Evolutionary conservation across 2,888 invertebrate species (phyloP).

Genomic region (Synanthedon tipuliformis): DNA sequence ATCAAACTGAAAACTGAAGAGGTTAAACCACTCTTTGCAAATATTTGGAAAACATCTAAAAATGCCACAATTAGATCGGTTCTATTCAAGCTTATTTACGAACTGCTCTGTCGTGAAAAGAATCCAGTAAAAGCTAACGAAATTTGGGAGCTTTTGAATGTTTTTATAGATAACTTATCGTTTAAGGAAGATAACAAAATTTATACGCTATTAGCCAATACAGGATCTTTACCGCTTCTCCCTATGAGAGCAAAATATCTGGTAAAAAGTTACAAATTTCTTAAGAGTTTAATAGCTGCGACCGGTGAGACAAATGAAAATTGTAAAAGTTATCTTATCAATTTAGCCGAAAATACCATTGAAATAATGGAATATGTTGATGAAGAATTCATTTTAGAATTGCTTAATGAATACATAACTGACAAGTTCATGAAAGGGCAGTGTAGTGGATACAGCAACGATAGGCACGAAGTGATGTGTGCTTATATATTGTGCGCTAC

Average conservation of each 20-base stretch:
- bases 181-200: constrained; percentile 36
- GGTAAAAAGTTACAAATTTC: constrained; percentile 31
- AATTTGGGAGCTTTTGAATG: constrained; percentile 30
- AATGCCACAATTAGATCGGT: constrained; percentile 39
- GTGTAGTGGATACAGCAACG: constrained; percentile 3
- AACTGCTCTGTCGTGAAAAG: constrained; percentile 30
- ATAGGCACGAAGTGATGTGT: constrained; percentile 20
- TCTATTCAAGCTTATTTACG: constrained; percentile 32
- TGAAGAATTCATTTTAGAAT: constrained; percentile 23
- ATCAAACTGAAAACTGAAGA: constrained; percentile 24
- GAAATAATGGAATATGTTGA: constrained; percentile 27
- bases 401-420: constrained; percentile 27
- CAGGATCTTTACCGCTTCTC: constrained; percentile 20
- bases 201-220: constrained; percentile 24
- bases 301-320: neutral
- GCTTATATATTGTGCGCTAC: constrained; percentile 27
- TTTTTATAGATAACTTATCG: constrained; percentile 36
- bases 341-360: constrained; percentile 12
- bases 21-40: constrained; percentile 23
- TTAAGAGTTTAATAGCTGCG: constrained; percentile 20
- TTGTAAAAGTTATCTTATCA: neutral
- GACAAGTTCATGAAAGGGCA: constrained; percentile 17
- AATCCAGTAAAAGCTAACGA: constrained; percentile 17
- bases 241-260: constrained; percentile 27
- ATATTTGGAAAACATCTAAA: constrained; percentile 33